Evolutionary conservation across 2,888 invertebrate genomes (phyloP).

Genomic region (Hirtodrosophila trivittata): DNA sequence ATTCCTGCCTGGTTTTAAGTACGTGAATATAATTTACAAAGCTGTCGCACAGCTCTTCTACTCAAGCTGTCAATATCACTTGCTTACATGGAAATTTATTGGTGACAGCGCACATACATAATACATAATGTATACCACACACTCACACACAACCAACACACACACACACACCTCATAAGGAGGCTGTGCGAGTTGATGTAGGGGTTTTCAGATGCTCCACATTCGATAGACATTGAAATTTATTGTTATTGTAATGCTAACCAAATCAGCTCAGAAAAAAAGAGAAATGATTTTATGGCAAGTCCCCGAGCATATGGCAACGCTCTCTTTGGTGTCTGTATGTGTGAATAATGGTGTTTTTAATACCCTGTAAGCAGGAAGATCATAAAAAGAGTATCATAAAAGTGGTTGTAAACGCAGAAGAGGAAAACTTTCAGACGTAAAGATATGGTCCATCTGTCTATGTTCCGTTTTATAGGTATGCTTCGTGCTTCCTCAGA

Average conservation of each 20-base stretch:
- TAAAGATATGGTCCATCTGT: neutral
- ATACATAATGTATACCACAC: conserved; percentile 49
- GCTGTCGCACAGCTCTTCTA: conserved; percentile 43
- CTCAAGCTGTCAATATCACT: conserved; percentile 75
- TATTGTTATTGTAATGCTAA: conserved; percentile 70
- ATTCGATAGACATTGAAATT: conserved; percentile 73
- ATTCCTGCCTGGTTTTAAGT: conserved; percentile 65
- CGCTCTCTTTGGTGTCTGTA: neutral
- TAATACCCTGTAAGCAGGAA: conserved; percentile 1
- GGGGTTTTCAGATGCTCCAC: conserved; percentile 51
- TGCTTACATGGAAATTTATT: conserved; percentile 77
- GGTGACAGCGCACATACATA: conserved; percentile 77
- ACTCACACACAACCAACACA: conserved; percentile 6
- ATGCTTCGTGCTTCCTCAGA: too few relatives aligned
- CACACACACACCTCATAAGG: neutral
- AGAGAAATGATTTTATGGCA: conserved; percentile 57
- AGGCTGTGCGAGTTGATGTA: conserved; percentile 3
- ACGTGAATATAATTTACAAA: conserved; percentile 74
- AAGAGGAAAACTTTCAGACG: too few relatives aligned
- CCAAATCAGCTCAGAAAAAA: conserved; percentile 37
- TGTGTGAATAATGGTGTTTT: neutral
- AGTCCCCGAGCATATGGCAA: conserved; percentile 26
- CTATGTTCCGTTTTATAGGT: too few relatives aligned
- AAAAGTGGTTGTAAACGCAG: too few relatives aligned
- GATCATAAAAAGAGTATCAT: too few relatives aligned